A percentile compares a stretch with the other conserved stretches of the same genome.
phyloP scores from a whole-genome alignment of 30 jellyfish, hydroid and myxozoan species.

The Aurelia aurita region DNA sequence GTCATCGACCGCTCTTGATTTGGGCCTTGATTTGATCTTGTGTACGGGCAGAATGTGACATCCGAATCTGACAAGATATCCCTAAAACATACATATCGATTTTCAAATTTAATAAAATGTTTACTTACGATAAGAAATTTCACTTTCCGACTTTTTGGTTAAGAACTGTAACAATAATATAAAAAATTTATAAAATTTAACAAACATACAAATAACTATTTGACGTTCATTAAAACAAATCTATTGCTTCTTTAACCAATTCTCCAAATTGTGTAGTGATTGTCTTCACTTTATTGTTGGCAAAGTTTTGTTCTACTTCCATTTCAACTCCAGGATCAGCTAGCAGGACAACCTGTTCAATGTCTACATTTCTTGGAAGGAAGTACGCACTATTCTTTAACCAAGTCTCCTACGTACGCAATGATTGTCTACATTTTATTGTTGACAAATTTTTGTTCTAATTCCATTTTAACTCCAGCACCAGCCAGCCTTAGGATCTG shows the following conservation, averaged over 20 bases:
- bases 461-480: constrained; percentile 69
- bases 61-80: neutral
- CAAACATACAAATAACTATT: no score
- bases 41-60: no score
- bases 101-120: no score
- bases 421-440: constrained; percentile 82
- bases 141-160: no score
- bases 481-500: constrained; percentile 36
- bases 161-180: no score
- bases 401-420: constrained; percentile 74
- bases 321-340: constrained; percentile 69
- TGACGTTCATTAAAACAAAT: no score
- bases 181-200: no score
- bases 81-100: neutral
- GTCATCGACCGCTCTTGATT: no score
- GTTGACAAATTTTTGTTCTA: constrained; percentile 77
- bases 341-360: constrained; percentile 12
- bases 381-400: no score
- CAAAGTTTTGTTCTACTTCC: constrained; percentile 81
- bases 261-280: constrained; percentile 87
- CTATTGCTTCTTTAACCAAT: neutral
- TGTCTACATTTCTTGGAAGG: no score
- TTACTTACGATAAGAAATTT: no score
- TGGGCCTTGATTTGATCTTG: no score
- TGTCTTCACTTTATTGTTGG: constrained; percentile 79